These are phyloP conservation scores for Pantala flavescens DNA, from an alignment of 1,140 invertebrate species.

Conservation along the genomic window DNA sequence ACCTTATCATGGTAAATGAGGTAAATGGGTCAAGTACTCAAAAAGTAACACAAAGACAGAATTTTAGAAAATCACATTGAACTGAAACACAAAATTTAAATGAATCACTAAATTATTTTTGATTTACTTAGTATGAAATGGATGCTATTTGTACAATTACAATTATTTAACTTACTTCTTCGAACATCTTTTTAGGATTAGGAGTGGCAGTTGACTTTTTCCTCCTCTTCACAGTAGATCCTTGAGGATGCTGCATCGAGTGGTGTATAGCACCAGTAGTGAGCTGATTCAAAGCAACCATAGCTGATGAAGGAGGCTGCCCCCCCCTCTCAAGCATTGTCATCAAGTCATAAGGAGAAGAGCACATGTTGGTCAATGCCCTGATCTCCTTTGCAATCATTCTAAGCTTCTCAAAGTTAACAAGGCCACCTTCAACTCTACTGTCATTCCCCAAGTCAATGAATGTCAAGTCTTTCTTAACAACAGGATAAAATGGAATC, in stretches of 20 bases:
- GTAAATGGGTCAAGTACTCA: too few relatives aligned
- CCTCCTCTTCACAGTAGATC: slow-evolving; percentile 78
- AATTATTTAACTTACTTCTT: slow-evolving; percentile 70
- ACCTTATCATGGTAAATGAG: too few relatives aligned
- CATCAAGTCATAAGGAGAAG: slow-evolving; percentile 78
- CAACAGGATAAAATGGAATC: slow-evolving; percentile 94
- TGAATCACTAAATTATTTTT: too few relatives aligned
- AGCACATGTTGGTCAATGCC: slow-evolving; percentile 89
- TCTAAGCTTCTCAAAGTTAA: slow-evolving; percentile 97
- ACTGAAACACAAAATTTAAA: too few relatives aligned
- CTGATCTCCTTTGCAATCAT: slow-evolving; percentile 98
- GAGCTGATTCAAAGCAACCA: slow-evolving; percentile 80
- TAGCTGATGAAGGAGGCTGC: slow-evolving; percentile 74
- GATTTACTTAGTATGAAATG: too few relatives aligned
- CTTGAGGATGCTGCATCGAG: slow-evolving; percentile 24
- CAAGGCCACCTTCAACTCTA: slow-evolving; percentile 70
- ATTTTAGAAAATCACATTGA: too few relatives aligned
- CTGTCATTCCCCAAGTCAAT: slow-evolving; percentile 96
- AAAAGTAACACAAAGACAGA: too few relatives aligned
- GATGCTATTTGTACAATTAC: too few relatives aligned
- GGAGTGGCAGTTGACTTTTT: slow-evolving; percentile 85
- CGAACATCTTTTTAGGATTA: slow-evolving; percentile 97
- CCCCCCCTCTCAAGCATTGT: slow-evolving; percentile 74
- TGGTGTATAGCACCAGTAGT: slow-evolving; percentile 40
- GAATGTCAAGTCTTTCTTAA: slow-evolving; percentile 96